A percentile compares a stretch with the other conserved stretches of the same genome.
These are phyloP conservation scores for Myotis myotis DNA, from an alignment of 2,797 vertebrate species.

Conservation along the genomic window DNA sequence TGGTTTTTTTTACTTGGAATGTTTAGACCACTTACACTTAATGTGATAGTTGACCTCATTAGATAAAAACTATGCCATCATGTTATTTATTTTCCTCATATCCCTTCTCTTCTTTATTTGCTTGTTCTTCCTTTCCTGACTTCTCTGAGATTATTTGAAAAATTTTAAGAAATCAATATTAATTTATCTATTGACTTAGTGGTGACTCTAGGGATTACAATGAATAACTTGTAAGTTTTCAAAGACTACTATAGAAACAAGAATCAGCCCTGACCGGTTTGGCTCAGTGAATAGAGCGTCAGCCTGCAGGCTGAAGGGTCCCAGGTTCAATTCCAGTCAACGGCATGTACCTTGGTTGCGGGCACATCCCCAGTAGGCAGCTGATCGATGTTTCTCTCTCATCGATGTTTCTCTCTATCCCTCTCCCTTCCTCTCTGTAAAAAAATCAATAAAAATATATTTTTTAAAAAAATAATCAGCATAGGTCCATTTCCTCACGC, in stretches of 20 bases:
- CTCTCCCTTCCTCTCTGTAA: no score
- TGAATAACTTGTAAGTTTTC: not conserved
- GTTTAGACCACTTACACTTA: not conserved
- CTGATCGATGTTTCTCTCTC: no score
- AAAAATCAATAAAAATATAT: no score
- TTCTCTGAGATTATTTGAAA: not conserved
- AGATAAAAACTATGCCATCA: not conserved
- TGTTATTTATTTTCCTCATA: not conserved
- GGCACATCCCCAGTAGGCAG: no score
- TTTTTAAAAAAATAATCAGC: not conserved
- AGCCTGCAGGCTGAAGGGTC: no score
- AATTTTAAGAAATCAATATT: not conserved
- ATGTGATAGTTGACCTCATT: not conserved
- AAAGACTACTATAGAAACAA: not conserved
- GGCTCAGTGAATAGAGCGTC: no score
- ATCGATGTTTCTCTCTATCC: no score
- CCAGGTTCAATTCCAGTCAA: no score
- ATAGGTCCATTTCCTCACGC: not conserved
- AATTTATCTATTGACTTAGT: not conserved
- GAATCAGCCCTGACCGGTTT: not conserved
- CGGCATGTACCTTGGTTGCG: no score
- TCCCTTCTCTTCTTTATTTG: not conserved
- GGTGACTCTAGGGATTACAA: not conserved
- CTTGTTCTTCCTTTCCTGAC: not conserved
- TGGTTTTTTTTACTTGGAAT: not conserved